Conservation (phyloP, 2,888 invertebrate genomes). For the Holacanthella duospinosa region DNA sequence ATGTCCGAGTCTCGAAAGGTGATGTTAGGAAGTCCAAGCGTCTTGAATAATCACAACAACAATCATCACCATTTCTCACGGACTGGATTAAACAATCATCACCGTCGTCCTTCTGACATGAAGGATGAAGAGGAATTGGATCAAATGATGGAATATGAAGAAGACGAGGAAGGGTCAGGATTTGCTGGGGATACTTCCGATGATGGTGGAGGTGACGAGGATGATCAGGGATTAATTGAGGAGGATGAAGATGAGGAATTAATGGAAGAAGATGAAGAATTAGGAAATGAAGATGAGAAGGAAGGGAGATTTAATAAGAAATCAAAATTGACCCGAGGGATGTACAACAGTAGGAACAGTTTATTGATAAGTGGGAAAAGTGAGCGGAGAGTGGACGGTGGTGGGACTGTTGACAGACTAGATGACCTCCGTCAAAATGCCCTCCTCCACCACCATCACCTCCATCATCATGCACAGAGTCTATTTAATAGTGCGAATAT, state of each 20-base stretch:
- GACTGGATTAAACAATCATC: neutral
- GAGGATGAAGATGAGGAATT: slow-evolving; percentile 17
- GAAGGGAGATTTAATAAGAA: slow-evolving; percentile 10
- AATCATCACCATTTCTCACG: neutral
- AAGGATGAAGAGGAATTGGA: slow-evolving; percentile 11
- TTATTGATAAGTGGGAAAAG: slow-evolving; percentile 28
- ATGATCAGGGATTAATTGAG: slow-evolving; percentile 21
- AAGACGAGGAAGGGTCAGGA: slow-evolving; percentile 37
- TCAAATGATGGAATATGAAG: slow-evolving; percentile 15
- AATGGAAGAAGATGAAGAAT: slow-evolving; percentile 22
- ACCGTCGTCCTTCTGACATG: neutral
- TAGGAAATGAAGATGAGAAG: slow-evolving; percentile 21
- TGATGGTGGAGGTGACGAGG: slow-evolving; percentile 38
- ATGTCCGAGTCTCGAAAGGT: slow-evolving; percentile 37
- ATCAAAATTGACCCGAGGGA: neutral
- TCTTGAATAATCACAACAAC: neutral
- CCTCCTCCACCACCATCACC: neutral
- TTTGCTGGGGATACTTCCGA: slow-evolving; percentile 35
- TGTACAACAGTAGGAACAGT: slow-evolving; percentile 16
- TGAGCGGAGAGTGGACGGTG: neutral
- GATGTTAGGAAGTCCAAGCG: neutral
- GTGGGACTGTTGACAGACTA: neutral
- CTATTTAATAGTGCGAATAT: neutral
- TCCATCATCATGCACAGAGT: slow-evolving; percentile 1
- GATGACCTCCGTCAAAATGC: neutral